Evolutionary conservation across 2,797 vertebrate genomes (phyloP).

Genomic region (Cossypha polioptera): DNA sequence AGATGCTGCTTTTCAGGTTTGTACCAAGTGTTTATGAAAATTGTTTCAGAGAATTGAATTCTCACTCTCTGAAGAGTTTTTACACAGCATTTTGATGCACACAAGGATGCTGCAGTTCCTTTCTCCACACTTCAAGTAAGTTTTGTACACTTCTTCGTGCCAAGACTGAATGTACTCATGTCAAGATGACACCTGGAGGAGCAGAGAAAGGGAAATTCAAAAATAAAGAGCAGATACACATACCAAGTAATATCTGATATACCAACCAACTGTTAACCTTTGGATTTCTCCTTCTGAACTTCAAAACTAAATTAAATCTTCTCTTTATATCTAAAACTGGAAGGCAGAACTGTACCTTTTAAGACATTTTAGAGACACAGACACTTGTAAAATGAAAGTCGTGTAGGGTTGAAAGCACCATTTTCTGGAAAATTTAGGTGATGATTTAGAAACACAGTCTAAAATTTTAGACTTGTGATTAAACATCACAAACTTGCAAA

Average conservation of each 20-base stretch:
- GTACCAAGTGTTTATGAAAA: neutral
- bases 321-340: neutral
- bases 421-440: neutral
- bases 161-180: slow-evolving; percentile 19
- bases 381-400: neutral
- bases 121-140: neutral
- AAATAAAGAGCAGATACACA: slow-evolving; percentile 28
- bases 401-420: neutral
- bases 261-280: slow-evolving; percentile 34
- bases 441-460: neutral
- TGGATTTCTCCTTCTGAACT: slow-evolving; percentile 3
- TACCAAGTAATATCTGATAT: neutral
- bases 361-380: neutral
- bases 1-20: neutral
- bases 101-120: neutral
- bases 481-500: neutral
- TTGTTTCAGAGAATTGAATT: neutral
- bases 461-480: neutral
- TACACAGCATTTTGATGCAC: neutral
- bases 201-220: slow-evolving; percentile 29
- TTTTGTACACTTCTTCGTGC: neutral
- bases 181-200: slow-evolving; percentile 54
- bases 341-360: neutral
- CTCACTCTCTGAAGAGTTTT: neutral
- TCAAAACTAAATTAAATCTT: slow-evolving; percentile 6